A percentile compares a stretch with the other conserved stretches of the same genome.
phyloP scores from a whole-genome alignment of 2,888 invertebrate genomes.

The Drosophila imparisetae region DNA sequence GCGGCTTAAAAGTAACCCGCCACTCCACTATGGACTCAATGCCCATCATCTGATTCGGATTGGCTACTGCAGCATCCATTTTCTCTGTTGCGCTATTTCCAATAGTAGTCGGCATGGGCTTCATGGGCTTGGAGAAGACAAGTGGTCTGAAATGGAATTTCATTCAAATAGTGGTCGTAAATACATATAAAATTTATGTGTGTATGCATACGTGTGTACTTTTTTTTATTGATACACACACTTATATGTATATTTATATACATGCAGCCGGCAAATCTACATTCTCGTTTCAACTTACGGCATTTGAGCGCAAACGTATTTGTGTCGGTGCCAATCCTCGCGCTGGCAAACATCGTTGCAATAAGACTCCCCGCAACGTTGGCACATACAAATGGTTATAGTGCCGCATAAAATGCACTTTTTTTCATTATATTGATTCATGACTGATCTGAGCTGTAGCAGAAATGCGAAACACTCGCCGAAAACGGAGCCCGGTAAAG shows the following conservation, averaged over 20 bases:
- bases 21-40: slow-evolving; percentile 20
- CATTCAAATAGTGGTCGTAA: not conserved
- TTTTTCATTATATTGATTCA: not conserved
- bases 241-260: not conserved
- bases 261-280: not conserved
- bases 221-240: not conserved
- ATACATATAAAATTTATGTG: not conserved
- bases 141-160: slow-evolving; percentile 14
- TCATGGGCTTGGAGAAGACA: not conserved
- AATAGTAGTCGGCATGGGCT: not conserved
- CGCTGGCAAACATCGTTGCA: slow-evolving; percentile 52
- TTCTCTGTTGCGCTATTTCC: not conserved
- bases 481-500: not conserved
- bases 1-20: slow-evolving; percentile 32
- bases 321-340: slow-evolving; percentile 60
- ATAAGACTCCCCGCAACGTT: slow-evolving; percentile 59
- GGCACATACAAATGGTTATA: slow-evolving; percentile 36
- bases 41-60: not conserved
- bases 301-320: slow-evolving; percentile 42
- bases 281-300: slow-evolving; percentile 47
- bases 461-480: not conserved
- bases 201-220: not conserved
- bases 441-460: not conserved
- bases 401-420: slow-evolving; percentile 42
- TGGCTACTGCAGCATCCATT: no score